Conservation (phyloP, 2,797 vertebrate species). For the Sebastes miniatus region DNA sequence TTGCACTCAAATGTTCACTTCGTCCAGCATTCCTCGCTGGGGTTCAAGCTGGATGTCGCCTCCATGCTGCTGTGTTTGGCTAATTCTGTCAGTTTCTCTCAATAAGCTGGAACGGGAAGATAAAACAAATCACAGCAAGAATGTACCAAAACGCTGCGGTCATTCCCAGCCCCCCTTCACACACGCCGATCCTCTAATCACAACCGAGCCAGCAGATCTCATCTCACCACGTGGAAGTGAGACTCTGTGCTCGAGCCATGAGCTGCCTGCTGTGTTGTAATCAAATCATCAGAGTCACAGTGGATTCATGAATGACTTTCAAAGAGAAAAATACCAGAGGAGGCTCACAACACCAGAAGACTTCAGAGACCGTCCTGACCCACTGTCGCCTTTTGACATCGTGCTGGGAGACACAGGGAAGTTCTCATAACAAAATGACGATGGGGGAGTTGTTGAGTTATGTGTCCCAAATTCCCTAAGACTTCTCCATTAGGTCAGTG, state of each 20-base stretch:
- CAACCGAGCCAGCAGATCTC: neutral
- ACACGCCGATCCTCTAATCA: neutral
- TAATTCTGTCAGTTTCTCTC: conserved; percentile 6
- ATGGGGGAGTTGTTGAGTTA: neutral
- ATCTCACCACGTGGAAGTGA: neutral
- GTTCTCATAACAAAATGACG: conserved; percentile 33
- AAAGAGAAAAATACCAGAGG: conserved; percentile 11
- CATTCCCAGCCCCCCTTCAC: neutral
- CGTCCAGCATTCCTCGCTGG: conserved; percentile 24
- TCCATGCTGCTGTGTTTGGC: neutral
- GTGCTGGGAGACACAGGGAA: neutral
- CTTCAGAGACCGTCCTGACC: conserved; percentile 17
- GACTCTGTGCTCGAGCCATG: neutral
- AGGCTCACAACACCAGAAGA: neutral
- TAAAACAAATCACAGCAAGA: neutral
- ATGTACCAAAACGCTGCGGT: neutral
- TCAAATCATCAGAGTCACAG: conserved; percentile 22
- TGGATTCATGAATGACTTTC: neutral
- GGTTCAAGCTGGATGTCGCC: conserved; percentile 11
- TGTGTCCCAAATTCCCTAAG: neutral
- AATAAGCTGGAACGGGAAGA: neutral
- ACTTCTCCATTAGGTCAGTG: neutral
- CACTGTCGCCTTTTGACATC: neutral
- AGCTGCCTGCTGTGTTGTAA: conserved; percentile 17
- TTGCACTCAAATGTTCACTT: conserved; percentile 7